Conservation (phyloP, 2,797 vertebrate species). For the Capromys pilorides region DNA sequence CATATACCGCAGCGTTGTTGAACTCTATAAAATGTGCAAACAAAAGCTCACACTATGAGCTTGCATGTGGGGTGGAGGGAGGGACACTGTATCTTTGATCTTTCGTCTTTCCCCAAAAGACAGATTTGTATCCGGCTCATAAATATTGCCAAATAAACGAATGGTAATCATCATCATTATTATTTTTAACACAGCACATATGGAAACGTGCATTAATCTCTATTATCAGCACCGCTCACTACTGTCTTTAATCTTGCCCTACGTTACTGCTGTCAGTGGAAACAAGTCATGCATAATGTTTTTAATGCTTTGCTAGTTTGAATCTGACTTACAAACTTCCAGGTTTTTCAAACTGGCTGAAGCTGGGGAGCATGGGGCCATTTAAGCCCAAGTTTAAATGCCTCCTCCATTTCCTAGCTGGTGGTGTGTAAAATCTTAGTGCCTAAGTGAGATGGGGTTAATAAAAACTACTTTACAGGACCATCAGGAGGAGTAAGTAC, state of each 20-base stretch:
- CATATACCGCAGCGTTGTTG: neutral
- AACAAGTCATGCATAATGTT: neutral
- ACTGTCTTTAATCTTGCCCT: neutral
- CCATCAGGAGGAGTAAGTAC: neutral
- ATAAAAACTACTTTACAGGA: neutral
- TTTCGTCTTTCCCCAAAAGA: neutral
- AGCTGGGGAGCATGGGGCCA: neutral
- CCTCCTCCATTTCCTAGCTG: neutral
- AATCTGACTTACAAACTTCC: neutral
- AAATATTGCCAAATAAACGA: neutral
- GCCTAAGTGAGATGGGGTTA: neutral
- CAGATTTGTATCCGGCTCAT: neutral
- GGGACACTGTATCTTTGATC: neutral
- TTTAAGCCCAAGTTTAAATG: neutral
- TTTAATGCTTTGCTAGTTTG: neutral
- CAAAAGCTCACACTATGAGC: neutral
- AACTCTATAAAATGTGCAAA: neutral
- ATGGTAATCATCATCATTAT: neutral
- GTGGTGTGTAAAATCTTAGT: neutral
- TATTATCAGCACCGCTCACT: neutral
- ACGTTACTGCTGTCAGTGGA: neutral
- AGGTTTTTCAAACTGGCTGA: conserved; percentile 2
- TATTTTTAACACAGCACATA: neutral
- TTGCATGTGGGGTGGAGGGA: neutral
- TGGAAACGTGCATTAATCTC: neutral